Base-by-base conservation (phyloP, 2,113 vertebrate species). In the Taxidea taxus region DNA sequence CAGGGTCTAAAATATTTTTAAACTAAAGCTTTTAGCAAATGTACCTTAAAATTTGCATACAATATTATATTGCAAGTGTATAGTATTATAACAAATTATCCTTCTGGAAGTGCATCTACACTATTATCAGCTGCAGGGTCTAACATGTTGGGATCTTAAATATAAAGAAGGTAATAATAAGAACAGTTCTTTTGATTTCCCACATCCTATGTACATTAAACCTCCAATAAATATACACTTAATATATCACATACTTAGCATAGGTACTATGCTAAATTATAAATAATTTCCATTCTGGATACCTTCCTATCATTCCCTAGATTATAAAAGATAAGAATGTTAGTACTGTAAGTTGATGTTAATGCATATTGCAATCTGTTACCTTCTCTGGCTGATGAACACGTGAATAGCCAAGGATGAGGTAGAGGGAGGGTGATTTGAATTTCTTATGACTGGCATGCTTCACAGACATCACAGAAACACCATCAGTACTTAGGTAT, bases 231-330 rank as follows among this genome's bases (percentile, higher is more conserved):
- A 88, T 82, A 88, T 27, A 84, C 29, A 85, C 56, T 88, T 90
- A 93, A 51, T 88, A n/a, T 87, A 86, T 58, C 5, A 70, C 34
- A 51, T 83, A 87, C 1, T 49, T 92, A 31, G n/a, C 60, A 82
- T 97, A 93, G 90, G 70, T 97, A 84, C 75, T 96, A 44, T n/a
- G n/a, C n/a, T n/a, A n/a, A n/a, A n/a, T 87, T 90, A 81, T 87
- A 95, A 96, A 93, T 97, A 94, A 90, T 95, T 81, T 81, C 75
- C 64, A 83, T 89, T 93, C 27, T 10, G 14, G 14, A 34, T 66
- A 66, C 12, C 25, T 95, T 80, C 29, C 29, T 87, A 42, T 66
- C 83, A 49, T 74, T 87, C n/a, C n/a, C 37, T 86, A 70, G 34
- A n/a, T 88, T 15, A 74, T 54, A 87, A 82, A 84, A 95, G 20